A percentile compares a stretch with the other conserved stretches of the same genome.
Conservation (phyloP, 2,888 invertebrate genomes). For the Ptychoptera contaminata region DNA sequence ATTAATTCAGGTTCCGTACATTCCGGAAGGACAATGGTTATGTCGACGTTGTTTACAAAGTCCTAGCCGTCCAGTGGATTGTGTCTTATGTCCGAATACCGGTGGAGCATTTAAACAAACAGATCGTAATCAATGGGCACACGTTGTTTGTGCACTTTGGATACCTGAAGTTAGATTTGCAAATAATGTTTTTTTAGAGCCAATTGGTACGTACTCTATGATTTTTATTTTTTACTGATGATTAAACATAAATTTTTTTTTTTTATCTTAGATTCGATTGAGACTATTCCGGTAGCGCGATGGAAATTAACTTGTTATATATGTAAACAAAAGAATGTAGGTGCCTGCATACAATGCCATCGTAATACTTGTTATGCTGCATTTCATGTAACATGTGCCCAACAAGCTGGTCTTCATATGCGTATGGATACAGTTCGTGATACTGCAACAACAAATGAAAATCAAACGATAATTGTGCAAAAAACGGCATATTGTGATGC, state of each 20-base stretch:
- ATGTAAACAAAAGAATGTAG: conserved; percentile 81
- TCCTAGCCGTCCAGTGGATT: conserved; percentile 89
- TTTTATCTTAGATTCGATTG: conserved; percentile 61
- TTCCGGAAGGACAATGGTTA: conserved; percentile 95
- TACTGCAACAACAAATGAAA: conserved; percentile 34
- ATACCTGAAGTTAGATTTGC: conserved; percentile 97
- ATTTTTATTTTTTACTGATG: background rate
- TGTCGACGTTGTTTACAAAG: conserved; percentile 92
- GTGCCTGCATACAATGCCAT: conserved; percentile 97
- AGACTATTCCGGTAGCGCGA: conserved; percentile 86
- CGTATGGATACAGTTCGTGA: conserved; percentile 82
- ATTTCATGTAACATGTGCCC: conserved; percentile 98
- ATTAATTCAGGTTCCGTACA: conserved; percentile 54
- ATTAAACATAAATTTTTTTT: background rate
- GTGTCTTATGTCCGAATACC: conserved; percentile 94
- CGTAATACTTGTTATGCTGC: conserved; percentile 92
- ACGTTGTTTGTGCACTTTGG: conserved; percentile 98
- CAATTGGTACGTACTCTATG: conserved; percentile 55
- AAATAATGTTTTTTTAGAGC: conserved; percentile 94
- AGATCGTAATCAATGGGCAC: conserved; percentile 89
- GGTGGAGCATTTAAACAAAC: conserved; percentile 99
- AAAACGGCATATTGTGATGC: conserved; percentile 94
- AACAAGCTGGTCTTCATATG: conserved; percentile 87
- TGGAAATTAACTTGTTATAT: conserved; percentile 96
- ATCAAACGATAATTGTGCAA: conserved; percentile 68